Conservation (phyloP, 2,797 vertebrate genomes). For the Lepus townsendii region DNA sequence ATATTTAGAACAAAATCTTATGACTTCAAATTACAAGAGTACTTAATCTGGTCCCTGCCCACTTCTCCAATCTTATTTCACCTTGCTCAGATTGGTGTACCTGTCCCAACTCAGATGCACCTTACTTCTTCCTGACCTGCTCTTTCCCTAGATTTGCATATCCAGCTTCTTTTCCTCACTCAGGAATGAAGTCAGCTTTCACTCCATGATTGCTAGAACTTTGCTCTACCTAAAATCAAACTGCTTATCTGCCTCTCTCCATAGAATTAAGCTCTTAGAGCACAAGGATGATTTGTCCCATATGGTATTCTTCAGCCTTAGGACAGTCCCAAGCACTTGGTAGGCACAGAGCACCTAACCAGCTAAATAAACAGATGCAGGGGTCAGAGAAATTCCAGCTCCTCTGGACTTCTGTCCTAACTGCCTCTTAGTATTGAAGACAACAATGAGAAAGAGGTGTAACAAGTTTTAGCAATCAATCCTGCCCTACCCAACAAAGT, state of each 20-base stretch:
- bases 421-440: background rate
- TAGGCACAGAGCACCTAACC: background rate
- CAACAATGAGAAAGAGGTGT: background rate
- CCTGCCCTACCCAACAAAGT: background rate
- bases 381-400: background rate
- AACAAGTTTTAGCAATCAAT: background rate
- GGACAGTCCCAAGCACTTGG: background rate
- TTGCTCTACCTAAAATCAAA: conserved; percentile 23
- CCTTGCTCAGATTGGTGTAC: background rate
- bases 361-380: background rate
- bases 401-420: background rate
- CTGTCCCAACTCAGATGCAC: background rate
- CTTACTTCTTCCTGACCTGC: background rate
- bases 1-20: background rate
- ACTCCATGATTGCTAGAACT: background rate
- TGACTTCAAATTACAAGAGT: background rate
- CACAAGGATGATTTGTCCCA: conserved; percentile 25
- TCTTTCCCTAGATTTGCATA: background rate
- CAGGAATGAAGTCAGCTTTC: background rate
- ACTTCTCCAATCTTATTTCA: background rate
- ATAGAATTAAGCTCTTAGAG: conserved; percentile 6
- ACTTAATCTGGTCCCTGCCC: background rate
- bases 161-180: background rate
- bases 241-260: background rate
- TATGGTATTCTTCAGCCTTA: background rate